A percentile compares a stretch with the other conserved stretches of the same genome.
These are phyloP conservation scores for Antedon mediterranea DNA, from an alignment of 53 echinoderm and acorn worm genomes.

Conservation along the genomic window DNA sequence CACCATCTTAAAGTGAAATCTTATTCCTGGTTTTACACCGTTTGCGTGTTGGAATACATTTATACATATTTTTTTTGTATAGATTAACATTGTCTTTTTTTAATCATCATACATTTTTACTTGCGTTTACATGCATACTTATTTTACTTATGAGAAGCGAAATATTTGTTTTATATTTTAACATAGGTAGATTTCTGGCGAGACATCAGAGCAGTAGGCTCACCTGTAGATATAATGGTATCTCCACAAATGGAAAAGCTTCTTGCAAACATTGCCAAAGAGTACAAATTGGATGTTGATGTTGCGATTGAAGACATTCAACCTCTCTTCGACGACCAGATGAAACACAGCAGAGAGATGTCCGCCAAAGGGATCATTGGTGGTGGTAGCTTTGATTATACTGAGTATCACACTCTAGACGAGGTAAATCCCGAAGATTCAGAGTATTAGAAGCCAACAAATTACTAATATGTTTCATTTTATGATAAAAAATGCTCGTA, in stretches of 20 bases:
- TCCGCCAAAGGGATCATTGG: not conserved
- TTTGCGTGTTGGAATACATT: no score
- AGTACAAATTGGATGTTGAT: not conserved
- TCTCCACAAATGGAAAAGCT: not conserved
- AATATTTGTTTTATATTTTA: not conserved
- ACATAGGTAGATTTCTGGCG: not conserved
- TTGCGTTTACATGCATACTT: no score
- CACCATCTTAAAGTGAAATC: not conserved
- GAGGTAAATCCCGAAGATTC: not conserved
- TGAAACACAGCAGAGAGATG: not conserved
- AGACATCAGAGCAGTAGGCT: not conserved
- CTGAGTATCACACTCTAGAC: not conserved
- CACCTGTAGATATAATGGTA: not conserved
- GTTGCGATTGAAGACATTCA: not conserved
- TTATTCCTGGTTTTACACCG: no score
- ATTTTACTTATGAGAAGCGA: no score
- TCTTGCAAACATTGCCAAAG: not conserved
- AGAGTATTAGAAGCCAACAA: no score
- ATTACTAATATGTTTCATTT: no score
- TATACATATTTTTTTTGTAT: not conserved
- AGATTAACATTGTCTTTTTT: not conserved
- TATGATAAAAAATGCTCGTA: no score
- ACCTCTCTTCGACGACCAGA: not conserved
- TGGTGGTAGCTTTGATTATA: not conserved
- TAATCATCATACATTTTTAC: no score